Base-by-base conservation (phyloP, 2,797 vertebrate genomes). In the Crocodylus rhombifer region DNA sequence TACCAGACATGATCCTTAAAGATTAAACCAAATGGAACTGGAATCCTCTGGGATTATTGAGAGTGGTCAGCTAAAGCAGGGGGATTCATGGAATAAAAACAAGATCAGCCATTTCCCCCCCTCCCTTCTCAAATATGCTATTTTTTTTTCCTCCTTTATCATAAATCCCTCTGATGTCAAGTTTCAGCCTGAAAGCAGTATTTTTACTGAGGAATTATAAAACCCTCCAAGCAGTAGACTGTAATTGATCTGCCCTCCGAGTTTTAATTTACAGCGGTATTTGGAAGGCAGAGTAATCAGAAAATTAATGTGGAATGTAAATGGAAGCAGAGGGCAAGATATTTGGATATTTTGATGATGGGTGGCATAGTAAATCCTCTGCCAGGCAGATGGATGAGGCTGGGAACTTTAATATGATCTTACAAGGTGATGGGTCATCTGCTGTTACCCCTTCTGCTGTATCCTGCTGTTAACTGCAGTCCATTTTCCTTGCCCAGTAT, bases 371-470 rank as follows among this genome's bases (percentile, higher is more conserved):
- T 36, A 71, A 65, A 30, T 17, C 28, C 64, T 30, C 42, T 51
- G 42, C 42, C 1, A 55, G 21, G 5, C 57, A 13, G 61, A 3
- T 4, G 57, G 73, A 30, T 80, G 9, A 3, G 1, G 3, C 65
- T 3, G 76, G 14, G 5, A 5, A 33, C 6, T 0, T 56, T 61
- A 13, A 13, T 77, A 2, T 10, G 63, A 69, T 28, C 1, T 0
- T 2, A 30, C 55, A 0, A 1, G 4, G 25, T n/a, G 0, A 18
- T 25, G 64, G 1, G 14, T 17, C 30, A 0, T 60, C 9, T 3
- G 1, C 36, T 1, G 81, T 76, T 8, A 6, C 63, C 2, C 1
- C 5, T 2, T n/a, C 5, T 30, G 1, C 33, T 4, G 0, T 1
- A 6, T 73, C 30, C 58, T 51, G 42, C 42, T 51, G 9, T 18